Evolutionary conservation across 2,797 vertebrate species (phyloP).

Genomic region (Rallus crepitans): DNA sequence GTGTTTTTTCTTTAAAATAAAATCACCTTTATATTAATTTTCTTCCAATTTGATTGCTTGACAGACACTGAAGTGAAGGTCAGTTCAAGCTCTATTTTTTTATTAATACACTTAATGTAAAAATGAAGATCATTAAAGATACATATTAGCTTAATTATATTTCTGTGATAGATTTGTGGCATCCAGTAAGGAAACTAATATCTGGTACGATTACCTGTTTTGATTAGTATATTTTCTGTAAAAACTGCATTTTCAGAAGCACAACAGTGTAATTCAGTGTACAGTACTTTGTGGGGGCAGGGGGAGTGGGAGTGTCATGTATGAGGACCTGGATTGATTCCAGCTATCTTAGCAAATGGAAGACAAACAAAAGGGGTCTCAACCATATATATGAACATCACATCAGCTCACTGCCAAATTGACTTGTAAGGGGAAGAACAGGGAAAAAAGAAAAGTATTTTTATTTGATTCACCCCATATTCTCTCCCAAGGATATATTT

Average conservation of each 20-base stretch:
- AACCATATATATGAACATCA: neutral
- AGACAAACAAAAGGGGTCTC: neutral
- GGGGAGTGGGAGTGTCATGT: fast-evolving
- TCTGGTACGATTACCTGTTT: neutral
- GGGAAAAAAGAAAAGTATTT: neutral
- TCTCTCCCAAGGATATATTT: neutral
- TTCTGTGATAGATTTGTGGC: neutral
- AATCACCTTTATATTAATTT: neutral
- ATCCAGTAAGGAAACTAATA: neutral
- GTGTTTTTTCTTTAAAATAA: too few relatives aligned
- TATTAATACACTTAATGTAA: neutral
- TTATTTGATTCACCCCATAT: neutral
- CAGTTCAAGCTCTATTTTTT: neutral
- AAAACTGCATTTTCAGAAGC: neutral
- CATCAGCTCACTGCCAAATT: neutral
- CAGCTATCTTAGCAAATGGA: neutral
- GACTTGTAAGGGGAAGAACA: fast-evolving
- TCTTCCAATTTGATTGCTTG: neutral
- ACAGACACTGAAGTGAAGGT: neutral
- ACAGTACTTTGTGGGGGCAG: neutral
- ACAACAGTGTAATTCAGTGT: neutral
- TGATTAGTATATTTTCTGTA: neutral
- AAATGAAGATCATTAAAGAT: neutral
- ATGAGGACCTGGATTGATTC: neutral
- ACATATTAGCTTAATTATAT: neutral